Percentiles rank a stretch among this genome's conserved stretches.
These are phyloP conservation scores for Trigoniulus corallinus DNA, from an alignment of 1,140 invertebrate genomes.

Conservation along the genomic window DNA sequence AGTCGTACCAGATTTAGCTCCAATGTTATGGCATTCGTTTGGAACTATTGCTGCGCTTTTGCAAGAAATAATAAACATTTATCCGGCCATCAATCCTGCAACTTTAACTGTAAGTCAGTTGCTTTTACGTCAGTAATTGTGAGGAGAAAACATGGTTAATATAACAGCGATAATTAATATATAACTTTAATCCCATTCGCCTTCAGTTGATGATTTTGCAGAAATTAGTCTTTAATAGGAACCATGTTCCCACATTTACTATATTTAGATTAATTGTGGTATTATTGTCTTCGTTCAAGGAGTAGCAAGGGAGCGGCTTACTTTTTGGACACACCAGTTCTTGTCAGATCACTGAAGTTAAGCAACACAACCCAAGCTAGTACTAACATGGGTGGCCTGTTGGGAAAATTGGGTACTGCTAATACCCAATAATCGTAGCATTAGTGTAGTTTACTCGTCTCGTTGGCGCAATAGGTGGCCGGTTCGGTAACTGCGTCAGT, in stretches of 20 bases:
- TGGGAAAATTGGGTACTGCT: too few relatives aligned
- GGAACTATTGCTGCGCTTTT: slow-evolving; percentile 90
- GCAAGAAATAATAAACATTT: slow-evolving; percentile 86
- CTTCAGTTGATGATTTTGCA: not conserved
- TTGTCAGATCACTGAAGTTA: too few relatives aligned
- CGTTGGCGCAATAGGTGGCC: too few relatives aligned
- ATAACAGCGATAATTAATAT: not conserved
- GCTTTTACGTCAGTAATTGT: not conserved
- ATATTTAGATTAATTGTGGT: not conserved
- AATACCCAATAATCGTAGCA: too few relatives aligned
- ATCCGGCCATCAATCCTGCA: slow-evolving; percentile 92
- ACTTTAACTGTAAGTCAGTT: slow-evolving; percentile 61
- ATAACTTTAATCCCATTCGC: not conserved
- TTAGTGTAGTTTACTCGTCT: too few relatives aligned
- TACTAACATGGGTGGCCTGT: too few relatives aligned
- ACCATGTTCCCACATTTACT: not conserved
- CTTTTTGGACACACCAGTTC: too few relatives aligned
- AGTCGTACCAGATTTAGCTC: slow-evolving; percentile 85
- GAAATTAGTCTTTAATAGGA: too few relatives aligned
- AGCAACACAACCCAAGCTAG: too few relatives aligned
- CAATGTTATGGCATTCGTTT: slow-evolving; percentile 98
- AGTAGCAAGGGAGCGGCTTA: too few relatives aligned
- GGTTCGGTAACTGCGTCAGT: too few relatives aligned
- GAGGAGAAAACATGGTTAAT: not conserved
- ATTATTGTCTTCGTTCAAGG: too few relatives aligned